Evolutionary conservation across 2,113 vertebrate genomes (phyloP).

Genomic region (Lethenteron reissneri): DNA sequence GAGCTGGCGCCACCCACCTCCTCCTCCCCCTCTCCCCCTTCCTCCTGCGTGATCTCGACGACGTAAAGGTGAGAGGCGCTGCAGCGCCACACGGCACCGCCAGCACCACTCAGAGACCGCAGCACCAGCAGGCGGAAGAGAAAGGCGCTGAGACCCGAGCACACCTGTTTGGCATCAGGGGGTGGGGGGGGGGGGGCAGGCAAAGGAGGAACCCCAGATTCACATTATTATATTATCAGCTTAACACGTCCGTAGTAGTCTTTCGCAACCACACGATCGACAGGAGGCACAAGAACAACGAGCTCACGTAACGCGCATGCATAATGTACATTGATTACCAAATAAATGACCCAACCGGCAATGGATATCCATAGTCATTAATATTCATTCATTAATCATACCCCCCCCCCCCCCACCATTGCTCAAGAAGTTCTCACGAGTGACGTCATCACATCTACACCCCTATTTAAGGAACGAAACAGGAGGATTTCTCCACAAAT

Average conservation of each 20-base stretch:
- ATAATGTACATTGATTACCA: too few species aligned
- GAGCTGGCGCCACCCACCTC: not conserved
- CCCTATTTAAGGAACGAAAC: too few species aligned
- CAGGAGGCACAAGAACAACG: not conserved
- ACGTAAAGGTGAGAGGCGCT: conserved; percentile 47
- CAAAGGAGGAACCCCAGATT: conserved; percentile 7
- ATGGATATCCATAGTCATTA: too few species aligned
- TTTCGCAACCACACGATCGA: not conserved
- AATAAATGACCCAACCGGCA: too few species aligned
- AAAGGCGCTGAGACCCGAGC: conserved; percentile 46
- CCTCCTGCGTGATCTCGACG: conserved; percentile 42
- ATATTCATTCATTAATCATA: too few species aligned
- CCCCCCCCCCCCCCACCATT: too few species aligned
- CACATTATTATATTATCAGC: conserved; percentile 6
- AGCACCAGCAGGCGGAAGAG: conserved; percentile 69
- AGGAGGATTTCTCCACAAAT: too few species aligned
- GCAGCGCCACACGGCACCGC: conserved; percentile 62
- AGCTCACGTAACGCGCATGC: not conserved
- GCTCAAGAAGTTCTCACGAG: too few species aligned
- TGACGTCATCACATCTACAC: too few species aligned
- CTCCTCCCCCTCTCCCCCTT: conserved; percentile 9
- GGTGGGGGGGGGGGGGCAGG: not conserved
- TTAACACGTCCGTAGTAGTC: not conserved
- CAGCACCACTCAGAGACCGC: conserved; percentile 41
- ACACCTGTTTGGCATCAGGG: conserved; percentile 28